phyloP scores from a whole-genome alignment of 1,140 invertebrate species.

The Drosophila arawakana region DNA sequence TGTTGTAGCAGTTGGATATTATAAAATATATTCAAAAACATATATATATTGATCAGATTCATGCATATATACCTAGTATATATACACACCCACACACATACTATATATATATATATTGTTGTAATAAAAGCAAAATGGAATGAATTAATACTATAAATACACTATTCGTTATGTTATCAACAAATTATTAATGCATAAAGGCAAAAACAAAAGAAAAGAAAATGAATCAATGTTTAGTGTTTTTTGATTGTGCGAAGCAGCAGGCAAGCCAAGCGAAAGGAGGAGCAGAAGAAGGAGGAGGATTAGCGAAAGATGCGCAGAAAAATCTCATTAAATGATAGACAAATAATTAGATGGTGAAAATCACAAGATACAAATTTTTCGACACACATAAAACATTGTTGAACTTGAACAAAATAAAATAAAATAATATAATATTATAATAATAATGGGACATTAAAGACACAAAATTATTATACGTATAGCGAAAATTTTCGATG shows the following conservation, averaged over 20 bases:
- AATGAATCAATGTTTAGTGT: constrained; percentile 74
- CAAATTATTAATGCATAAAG: constrained; percentile 76
- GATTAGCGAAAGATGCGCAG: constrained; percentile 2
- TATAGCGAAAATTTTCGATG: constrained; percentile 73
- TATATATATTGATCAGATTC: constrained; percentile 39
- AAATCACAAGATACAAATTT: constrained; percentile 41
- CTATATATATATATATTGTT: constrained; percentile 63
- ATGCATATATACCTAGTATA: constrained; percentile 78
- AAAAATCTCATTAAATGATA: constrained; percentile 80
- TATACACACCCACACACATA: constrained; percentile 36
- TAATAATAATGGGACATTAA: constrained; percentile 41
- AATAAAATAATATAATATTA: constrained; percentile 45
- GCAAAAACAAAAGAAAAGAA: constrained; percentile 39
- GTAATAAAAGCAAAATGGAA: constrained; percentile 67
- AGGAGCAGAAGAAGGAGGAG: constrained; percentile 1
- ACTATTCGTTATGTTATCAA: constrained; percentile 75
- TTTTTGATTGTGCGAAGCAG: constrained; percentile 67
- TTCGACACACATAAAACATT: constrained; percentile 59
- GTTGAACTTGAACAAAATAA: constrained; percentile 68
- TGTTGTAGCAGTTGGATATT: constrained; percentile 82
- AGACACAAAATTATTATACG: constrained; percentile 51
- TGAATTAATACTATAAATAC: constrained; percentile 64
- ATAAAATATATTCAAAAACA: constrained; percentile 59
- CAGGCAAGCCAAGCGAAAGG: constrained; percentile 8
- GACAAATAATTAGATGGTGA: constrained; percentile 76